Conservation (phyloP, 2,888 invertebrate species). For the Calameuta pallipes region DNA sequence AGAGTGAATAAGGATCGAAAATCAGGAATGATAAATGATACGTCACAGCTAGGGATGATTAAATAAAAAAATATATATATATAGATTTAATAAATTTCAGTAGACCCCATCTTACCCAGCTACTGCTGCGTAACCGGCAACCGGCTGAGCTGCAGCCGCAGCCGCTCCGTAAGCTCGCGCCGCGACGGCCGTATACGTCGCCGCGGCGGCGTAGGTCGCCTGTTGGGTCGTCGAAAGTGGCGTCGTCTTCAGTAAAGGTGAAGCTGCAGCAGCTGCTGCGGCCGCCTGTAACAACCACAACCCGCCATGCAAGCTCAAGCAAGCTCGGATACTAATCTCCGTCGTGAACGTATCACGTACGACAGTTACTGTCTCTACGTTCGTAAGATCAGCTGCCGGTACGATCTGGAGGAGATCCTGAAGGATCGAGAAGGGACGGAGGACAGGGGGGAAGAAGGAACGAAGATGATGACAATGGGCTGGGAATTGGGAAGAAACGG, state of each 20-base stretch:
- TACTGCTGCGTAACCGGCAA: slow-evolving; percentile 79
- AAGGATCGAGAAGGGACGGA: not conserved
- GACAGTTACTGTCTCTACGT: slow-evolving; percentile 21
- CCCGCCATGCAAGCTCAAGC: slow-evolving; percentile 64
- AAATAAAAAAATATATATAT: not conserved
- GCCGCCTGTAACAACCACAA: slow-evolving; percentile 68
- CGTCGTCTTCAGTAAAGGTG: slow-evolving; percentile 85
- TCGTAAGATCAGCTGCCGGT: slow-evolving; percentile 21
- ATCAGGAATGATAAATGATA: not conserved
- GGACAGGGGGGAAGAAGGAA: too few relatives aligned
- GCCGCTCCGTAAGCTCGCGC: slow-evolving; percentile 84
- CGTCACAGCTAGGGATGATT: not conserved
- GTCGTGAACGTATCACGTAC: slow-evolving; percentile 18
- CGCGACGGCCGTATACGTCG: slow-evolving; percentile 87
- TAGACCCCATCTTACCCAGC: slow-evolving; percentile 71
- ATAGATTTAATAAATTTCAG: not conserved
- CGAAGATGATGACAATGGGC: too few relatives aligned
- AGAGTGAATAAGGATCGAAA: slow-evolving; percentile 10
- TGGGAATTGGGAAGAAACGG: too few relatives aligned
- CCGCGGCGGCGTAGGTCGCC: slow-evolving; percentile 88
- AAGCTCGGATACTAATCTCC: slow-evolving; percentile 56
- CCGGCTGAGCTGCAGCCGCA: slow-evolving; percentile 77
- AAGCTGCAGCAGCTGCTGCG: slow-evolving; percentile 77
- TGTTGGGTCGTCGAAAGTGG: slow-evolving; percentile 87
- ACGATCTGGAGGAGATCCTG: slow-evolving; percentile 1